phyloP scores from a whole-genome alignment of 2,797 vertebrate genomes.

The Tenualosa ilisha region DNA sequence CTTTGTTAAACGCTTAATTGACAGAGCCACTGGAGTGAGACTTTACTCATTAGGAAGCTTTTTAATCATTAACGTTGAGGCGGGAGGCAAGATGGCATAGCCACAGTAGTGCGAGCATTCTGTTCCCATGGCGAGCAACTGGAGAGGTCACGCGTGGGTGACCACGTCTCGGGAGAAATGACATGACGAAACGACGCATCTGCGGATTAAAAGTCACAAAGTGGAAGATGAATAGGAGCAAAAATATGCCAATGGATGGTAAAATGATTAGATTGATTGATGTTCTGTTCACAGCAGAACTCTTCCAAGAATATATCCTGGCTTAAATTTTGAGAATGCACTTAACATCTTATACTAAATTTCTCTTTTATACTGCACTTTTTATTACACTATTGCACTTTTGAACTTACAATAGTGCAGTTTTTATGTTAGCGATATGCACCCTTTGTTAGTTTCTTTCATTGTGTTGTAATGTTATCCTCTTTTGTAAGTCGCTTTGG shows the following conservation, averaged over 20 bases:
- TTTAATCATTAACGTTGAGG: constrained; percentile 20
- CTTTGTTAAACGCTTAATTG: constrained; percentile 3
- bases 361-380: too few species aligned
- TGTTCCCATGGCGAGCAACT: constrained; percentile 14
- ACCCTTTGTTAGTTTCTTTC: too few species aligned
- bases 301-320: too few species aligned
- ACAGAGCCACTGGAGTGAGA: constrained; percentile 27
- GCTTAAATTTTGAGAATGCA: too few species aligned
- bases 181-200: neutral
- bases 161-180: constrained; percentile 6
- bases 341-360: too few species aligned
- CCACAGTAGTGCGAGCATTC: neutral
- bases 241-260: neutral
- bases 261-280: constrained; percentile 4
- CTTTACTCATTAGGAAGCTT: constrained; percentile 30
- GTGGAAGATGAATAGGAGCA: neutral
- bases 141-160: constrained; percentile 23
- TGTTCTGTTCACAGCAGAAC: neutral
- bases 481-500: too few species aligned
- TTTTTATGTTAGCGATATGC: too few species aligned
- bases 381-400: too few species aligned
- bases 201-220: constrained; percentile 12
- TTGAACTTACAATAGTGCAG: too few species aligned
- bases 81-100: neutral
- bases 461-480: too few species aligned